Evolutionary conservation across 1,140 invertebrate genomes (phyloP), one percentile per base, ranked within the genome.

Genomic region (Himalopsyche phryganea): DNA sequence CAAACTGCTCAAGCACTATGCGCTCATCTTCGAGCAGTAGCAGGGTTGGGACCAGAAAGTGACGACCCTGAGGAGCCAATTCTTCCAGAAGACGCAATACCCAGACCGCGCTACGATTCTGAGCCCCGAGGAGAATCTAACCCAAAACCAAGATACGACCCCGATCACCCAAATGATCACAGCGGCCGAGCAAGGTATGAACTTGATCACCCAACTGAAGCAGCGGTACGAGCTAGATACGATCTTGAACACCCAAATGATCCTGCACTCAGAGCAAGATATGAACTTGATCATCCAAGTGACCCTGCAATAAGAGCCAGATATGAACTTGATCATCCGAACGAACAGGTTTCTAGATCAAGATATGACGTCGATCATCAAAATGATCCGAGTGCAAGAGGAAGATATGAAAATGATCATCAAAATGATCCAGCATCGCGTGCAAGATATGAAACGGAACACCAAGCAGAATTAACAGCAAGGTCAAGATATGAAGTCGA

Each of bases 1-100:
- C 89, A 94, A 67, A 98, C 95, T 5, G 95, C 96, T 0, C 81
- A 87, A 50, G 83, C 93, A 58, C 81, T 98, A 51, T 86, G 86
- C 54, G 80, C 84, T 1, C 93, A 96, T 69, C 73, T 98, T 42
- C 86, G 90, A 68, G 83, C 86, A 7, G 75, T 97, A 40, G 61
- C 40, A 89, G 93, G 14, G 87, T 89, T 42, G 72, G 89, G 38
- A 89, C 91, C 23, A 9, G 61, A 63, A 56, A 64, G 94, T 92
- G 75, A 87, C 91, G 72, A 90, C 89, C 65, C 82, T 84, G 75
- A 87, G 91, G 72, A 90, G 89, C 65, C 82, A 84, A 4, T 89
- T 90, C 66, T 84, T 92, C n/a, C 87, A 90, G 68, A 77, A 83
- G 33, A 81, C 77, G 59, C 49, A 7, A 40, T 47, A 4, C 48